Base-by-base conservation (phyloP, 2,113 vertebrate genomes). In the Semnopithecus entellus region DNA sequence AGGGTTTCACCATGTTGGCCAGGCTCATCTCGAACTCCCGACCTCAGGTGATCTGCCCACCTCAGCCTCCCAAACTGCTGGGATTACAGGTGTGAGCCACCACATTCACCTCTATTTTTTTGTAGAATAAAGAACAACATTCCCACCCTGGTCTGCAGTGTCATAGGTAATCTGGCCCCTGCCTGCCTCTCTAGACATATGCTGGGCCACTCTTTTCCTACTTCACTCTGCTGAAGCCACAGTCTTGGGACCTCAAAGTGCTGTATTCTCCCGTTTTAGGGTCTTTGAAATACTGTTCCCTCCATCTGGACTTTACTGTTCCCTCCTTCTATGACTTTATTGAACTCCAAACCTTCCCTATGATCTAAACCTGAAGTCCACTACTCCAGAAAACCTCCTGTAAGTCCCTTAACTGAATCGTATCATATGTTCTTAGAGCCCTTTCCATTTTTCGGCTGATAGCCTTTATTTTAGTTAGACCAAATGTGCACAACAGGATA, bases 391-490 rank as follows among this genome's bases (percentile, higher is more conserved):
- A 61, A n/a, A 79, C 40, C 18, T 61, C 64, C 20, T 40, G 48
- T 27, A 32, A 17, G 27, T n/a, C 59, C 27, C 25, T 13, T 68
- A 83, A 61, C 52, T 40, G 32, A 11, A 64, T 50, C 45, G 17
- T 48, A 38, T 25, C 8, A 25, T 1, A 16, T 27, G 11, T 70
- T 38, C 64, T 32, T 13, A 16, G 32, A 12, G 52, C 35, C 16
- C 23, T 61, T 43, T 20, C 2, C 43, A 55, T 40, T 82, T 50
- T 70, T 7, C 1, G 11, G 30, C 12, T 38, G 5, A 43, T 66
- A 72, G 61, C 10, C 20, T 25, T 93, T 80, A 61, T 72, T 95
- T 92, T 80, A 78, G 78, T 68, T 30, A 72, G 64, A 84, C 18
- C 27, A 76, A 70, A n/a, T 32, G 61, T 57, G 25, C 30, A 23